A percentile compares a stretch with the other conserved stretches of the same genome.
phyloP scores from a whole-genome alignment of 2,113 vertebrate genomes.

The Pelmatolapia mariae region DNA sequence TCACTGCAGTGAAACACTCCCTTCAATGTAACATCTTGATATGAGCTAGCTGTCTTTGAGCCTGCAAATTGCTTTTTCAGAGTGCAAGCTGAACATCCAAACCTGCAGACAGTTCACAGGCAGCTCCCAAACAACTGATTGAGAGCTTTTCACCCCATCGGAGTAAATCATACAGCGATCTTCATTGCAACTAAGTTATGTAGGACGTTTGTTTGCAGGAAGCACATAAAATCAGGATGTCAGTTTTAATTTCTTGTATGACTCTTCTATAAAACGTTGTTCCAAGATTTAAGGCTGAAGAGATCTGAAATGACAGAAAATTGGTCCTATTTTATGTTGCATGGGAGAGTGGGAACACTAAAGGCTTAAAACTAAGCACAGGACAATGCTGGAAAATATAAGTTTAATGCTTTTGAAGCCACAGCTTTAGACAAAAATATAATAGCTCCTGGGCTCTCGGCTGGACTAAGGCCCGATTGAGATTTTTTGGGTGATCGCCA shows the following conservation, averaged over 20 bases:
- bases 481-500: background rate
- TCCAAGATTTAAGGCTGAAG: background rate
- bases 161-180: background rate
- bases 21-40: background rate
- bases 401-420: background rate
- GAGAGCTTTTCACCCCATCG: background rate
- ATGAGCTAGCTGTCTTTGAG: background rate
- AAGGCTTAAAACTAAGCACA: background rate
- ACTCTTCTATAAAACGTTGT: background rate
- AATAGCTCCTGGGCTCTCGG: background rate
- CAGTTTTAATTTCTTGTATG: background rate
- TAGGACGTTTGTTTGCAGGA: background rate
- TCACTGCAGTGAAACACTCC: background rate
- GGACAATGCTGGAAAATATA: background rate
- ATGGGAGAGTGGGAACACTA: background rate
- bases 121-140: background rate
- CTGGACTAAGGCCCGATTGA: background rate
- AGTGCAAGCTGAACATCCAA: background rate
- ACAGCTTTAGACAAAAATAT: background rate
- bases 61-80: background rate
- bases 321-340: background rate
- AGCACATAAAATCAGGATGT: background rate
- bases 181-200: background rate
- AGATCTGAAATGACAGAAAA: background rate
- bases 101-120: background rate